These are phyloP conservation scores for Melanotaenia boesemani DNA, from an alignment of 2,797 vertebrate species.

Conservation along the genomic window DNA sequence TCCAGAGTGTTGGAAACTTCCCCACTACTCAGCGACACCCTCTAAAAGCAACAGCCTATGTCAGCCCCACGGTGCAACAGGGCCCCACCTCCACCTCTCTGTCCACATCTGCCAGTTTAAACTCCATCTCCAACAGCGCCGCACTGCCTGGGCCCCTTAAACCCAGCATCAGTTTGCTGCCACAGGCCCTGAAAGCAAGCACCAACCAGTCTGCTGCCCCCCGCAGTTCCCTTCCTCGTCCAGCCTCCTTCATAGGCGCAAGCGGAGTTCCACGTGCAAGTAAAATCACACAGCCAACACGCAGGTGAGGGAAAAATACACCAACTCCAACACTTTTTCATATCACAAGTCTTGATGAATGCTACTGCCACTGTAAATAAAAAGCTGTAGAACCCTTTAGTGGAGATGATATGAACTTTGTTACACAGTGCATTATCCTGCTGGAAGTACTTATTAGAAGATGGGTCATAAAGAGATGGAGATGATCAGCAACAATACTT, in stretches of 20 bases:
- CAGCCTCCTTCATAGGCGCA: conserved; percentile 88
- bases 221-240: conserved; percentile 94
- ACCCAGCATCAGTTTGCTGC: conserved; percentile 85
- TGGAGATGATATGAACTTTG: no score
- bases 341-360: neutral
- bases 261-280: conserved; percentile 88
- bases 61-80: conserved; percentile 97
- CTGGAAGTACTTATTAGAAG: no score
- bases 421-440: no score
- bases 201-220: conserved; percentile 44
- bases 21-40: conserved; percentile 86
- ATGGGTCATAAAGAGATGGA: no score
- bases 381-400: neutral
- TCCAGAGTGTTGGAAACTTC: conserved; percentile 95
- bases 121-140: conserved; percentile 86
- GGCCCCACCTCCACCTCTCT: conserved; percentile 80
- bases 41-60: conserved; percentile 96
- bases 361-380: neutral
- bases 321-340: neutral
- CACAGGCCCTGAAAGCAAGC: conserved; percentile 86
- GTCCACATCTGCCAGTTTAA: conserved; percentile 84
- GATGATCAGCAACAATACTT: no score
- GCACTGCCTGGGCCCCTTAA: conserved; percentile 90
- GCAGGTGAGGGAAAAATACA: conserved; percentile 56
- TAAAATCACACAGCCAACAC: conserved; percentile 74